Base-by-base conservation (phyloP, 2,113 vertebrate genomes). In the Pseudolaguvia tuberculata region DNA sequence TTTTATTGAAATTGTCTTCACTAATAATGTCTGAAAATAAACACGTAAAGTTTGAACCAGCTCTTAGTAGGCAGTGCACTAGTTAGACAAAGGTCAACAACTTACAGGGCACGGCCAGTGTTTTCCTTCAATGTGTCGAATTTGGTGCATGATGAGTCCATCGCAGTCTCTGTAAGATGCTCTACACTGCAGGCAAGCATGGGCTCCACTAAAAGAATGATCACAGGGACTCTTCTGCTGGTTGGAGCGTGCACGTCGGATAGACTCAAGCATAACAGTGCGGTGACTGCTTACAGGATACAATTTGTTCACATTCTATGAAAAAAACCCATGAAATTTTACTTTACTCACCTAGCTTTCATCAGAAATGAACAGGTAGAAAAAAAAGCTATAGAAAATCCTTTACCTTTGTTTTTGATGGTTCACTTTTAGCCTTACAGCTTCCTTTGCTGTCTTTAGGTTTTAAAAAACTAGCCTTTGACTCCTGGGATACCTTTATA, bases 31-130 rank as follows among this genome's bases (percentile, higher is more conserved):
- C n/a, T 27, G 12, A 15, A 29, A 20, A 18, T 42, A 6, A 62
- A 39, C 31, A 13, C 31, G 9, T 62, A 31, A 20, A 29, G 10
- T 14, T 20, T 23, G 39, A 45, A 23, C 39, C 23, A 21, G n/a
- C 39, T 15, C 0, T 13, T 12, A 45, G 45, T 1, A 63, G 8
- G 20, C 17, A 11, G 11, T 25, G 31, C n/a, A 45, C 42, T 25
- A 39, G 17, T 8, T 18, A 57, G 35, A 45, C 7, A 45, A 17
- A 18, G 21, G 12, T 63, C 25, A 50, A 29, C 15, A 50, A 67
- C 91, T 85, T 88, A 93, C 91, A 82, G 79, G 90, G 74, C 91
- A 93, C 5, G 89, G 90, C 91, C 91, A 93, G 85, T 91, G 91
- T 76, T 92, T 93, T 61, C 91, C 91, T 81, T 91, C 86, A 0